Percentiles rank a stretch among this genome's conserved stretches.
Evolutionary conservation across 2,113 vertebrate species (phyloP).

Genomic region (Phyllopteryx taeniolatus): DNA sequence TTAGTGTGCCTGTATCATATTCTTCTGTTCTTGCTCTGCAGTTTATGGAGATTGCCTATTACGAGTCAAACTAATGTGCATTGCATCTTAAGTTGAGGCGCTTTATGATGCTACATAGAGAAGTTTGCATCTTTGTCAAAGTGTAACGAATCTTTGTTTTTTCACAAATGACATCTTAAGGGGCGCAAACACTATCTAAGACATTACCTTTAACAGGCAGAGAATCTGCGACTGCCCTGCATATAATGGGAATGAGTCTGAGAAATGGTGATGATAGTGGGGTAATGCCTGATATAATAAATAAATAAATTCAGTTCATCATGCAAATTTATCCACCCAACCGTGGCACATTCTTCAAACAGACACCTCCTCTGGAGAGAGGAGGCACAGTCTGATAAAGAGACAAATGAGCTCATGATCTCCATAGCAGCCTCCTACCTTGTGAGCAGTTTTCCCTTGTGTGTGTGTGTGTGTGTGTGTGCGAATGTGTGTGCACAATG

Average conservation of each 20-base stretch:
- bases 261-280: constrained; percentile 41
- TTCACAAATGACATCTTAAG: constrained; percentile 56
- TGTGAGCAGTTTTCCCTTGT: constrained; percentile 29
- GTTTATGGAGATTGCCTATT: constrained; percentile 43
- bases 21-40: constrained; percentile 26
- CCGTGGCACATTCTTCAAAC: constrained; percentile 93
- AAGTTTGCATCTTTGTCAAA: constrained; percentile 39
- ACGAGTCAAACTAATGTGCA: constrained; percentile 30
- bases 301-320: constrained; percentile 79
- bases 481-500: constrained; percentile 15
- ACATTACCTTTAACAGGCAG: constrained; percentile 59
- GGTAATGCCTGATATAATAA: constrained; percentile 61
- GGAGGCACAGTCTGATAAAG: constrained; percentile 87
- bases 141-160: constrained; percentile 62
- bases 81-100: constrained; percentile 29
- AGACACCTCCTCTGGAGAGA: constrained; percentile 89
- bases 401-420: constrained; percentile 88
- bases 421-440: constrained; percentile 71
- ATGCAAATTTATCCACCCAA: constrained; percentile 89
- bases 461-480: constrained; percentile 23
- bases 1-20: constrained; percentile 24
- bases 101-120: constrained; percentile 21
- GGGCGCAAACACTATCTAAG: constrained; percentile 60
- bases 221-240: constrained; percentile 51
- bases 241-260: constrained; percentile 59